Conservation (phyloP, 1,140 invertebrate genomes). For the Polypedilum vanderplanki region DNA sequence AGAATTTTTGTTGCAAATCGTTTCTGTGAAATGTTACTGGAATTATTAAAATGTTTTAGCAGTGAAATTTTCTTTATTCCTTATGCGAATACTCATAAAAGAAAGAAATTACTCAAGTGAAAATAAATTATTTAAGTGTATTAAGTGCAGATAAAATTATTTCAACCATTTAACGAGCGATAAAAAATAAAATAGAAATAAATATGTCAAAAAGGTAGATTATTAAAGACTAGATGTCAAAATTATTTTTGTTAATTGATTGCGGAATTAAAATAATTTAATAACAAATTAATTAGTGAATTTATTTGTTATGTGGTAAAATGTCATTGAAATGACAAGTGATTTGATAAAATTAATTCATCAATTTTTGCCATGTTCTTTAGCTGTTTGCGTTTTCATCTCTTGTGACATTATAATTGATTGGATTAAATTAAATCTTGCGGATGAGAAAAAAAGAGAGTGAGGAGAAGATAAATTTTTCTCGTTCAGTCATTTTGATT, state of each 20-base stretch:
- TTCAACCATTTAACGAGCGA: no score
- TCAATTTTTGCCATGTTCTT: background rate
- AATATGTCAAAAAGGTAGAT: background rate
- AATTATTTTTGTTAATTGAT: background rate
- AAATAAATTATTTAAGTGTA: no score
- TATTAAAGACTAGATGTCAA: no score
- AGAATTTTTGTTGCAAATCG: background rate
- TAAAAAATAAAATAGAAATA: background rate
- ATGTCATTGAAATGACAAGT: background rate
- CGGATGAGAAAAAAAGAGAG: background rate
- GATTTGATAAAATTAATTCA: constrained; percentile 6
- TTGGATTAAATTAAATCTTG: constrained; percentile 7
- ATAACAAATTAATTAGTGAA: constrained; percentile 13
- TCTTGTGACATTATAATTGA: constrained; percentile 14
- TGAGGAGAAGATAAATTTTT: constrained; percentile 2
- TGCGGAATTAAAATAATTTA: constrained; percentile 6
- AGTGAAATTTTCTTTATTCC: background rate
- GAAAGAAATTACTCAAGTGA: no score
- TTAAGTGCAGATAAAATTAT: no score
- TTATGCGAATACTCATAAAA: no score
- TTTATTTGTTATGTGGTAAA: background rate
- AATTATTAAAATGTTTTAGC: constrained; percentile 19
- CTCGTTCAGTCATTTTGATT: background rate
- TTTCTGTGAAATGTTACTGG: constrained; percentile 4
- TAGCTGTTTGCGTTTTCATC: background rate